Base-by-base conservation (phyloP, 1,140 invertebrate species). In the Nephila pilipes region DNA sequence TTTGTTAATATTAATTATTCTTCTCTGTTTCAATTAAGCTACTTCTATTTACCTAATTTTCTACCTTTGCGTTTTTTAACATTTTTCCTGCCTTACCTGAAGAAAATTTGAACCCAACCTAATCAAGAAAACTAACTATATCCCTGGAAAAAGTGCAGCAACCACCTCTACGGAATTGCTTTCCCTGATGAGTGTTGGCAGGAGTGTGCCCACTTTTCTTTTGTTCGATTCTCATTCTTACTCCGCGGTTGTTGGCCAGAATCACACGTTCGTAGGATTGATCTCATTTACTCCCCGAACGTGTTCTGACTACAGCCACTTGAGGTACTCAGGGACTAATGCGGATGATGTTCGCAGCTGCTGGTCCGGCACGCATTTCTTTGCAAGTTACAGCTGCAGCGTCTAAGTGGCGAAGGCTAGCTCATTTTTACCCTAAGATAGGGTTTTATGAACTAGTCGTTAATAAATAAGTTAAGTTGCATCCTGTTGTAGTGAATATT, bases 211-310 rank as follows among this genome's bases (percentile, higher is more conserved):
- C 38, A 58, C 79, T 91, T 91, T 91, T 91, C 79, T 91, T 91
- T 60, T 79, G 46, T 80, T 38, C 65, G 69, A 83, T 83, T 91
- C 57, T 55, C 54, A 65, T 79, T 89, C 87, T 89, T 89, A 89
- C 38, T 79, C 38, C 20, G 25, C 20, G 32, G 79, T 58, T 80
- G 63, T 32, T 69, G 79, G 89, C 36, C 80, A 83, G 80, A 91
- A 91, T 83, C 75, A 83, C 89, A 91, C 79, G 89, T 81, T 79
- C 57, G 89, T 83, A 46, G 80, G 89, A 91, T 91, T 91, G 89
- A 91, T 91, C 89, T 91, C 89, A 91, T 91, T 91, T 91, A 83
- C 79, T 91, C 79, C 32, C 14, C 46, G n/a, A 22, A 91, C 89
- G 89, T 91, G 89, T 55, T 54, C 69, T 81, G 89, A 91, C 75